Percentiles rank a stretch among this genome's conserved stretches.
Evolutionary conservation across 2,113 vertebrate genomes (phyloP).

Genomic region (Salvelinus namaycush): DNA sequence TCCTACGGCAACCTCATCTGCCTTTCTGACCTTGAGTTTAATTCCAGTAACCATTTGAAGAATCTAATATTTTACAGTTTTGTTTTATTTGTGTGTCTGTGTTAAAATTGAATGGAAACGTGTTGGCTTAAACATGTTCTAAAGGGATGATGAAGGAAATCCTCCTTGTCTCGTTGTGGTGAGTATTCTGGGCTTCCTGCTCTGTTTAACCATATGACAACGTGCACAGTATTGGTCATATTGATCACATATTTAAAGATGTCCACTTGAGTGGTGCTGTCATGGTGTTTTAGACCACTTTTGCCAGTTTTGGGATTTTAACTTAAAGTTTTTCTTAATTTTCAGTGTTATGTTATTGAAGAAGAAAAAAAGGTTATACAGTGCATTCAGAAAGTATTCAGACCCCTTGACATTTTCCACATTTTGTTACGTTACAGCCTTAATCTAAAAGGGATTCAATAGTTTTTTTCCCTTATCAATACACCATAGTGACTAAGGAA

Average conservation of each 20-base stretch:
- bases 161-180: background rate
- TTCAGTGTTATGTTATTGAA: background rate
- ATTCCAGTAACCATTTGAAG: background rate
- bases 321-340: background rate
- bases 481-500: too few relatives aligned
- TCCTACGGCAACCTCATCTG: constrained; percentile 5
- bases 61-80: background rate
- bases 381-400: too few relatives aligned
- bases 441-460: too few relatives aligned
- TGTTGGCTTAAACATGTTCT: background rate
- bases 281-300: constrained; percentile 28
- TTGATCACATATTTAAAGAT: constrained; percentile 60
- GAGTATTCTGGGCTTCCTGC: constrained; percentile 10
- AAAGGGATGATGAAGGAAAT: background rate
- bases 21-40: background rate
- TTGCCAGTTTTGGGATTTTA: constrained; percentile 17
- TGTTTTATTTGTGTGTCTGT: constrained; percentile 1
- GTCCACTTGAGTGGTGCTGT: background rate
- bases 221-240: constrained; percentile 64
- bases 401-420: too few relatives aligned
- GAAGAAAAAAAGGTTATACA: too few relatives aligned
- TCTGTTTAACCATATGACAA: constrained; percentile 46
- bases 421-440: too few relatives aligned
- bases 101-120: background rate
- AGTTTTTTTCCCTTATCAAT: too few relatives aligned